Conservation (phyloP, 2,888 invertebrate species). For the Cylloceria caligata region DNA sequence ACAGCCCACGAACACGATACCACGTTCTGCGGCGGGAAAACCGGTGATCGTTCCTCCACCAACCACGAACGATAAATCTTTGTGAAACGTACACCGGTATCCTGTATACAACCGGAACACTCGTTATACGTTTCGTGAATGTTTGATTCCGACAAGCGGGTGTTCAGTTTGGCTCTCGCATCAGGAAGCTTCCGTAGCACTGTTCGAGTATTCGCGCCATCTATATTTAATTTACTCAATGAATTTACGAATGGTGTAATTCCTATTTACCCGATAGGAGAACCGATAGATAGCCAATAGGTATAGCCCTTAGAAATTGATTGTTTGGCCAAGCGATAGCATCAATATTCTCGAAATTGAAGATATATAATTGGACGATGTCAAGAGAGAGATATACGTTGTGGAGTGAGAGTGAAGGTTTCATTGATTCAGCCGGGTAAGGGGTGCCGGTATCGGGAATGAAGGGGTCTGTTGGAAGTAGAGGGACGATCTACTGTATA, state of each 20-base stretch:
- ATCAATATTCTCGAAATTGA: conserved; percentile 35
- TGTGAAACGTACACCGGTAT: conserved; percentile 40
- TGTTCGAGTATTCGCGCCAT: background rate
- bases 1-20: conserved; percentile 25
- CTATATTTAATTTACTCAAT: conserved; percentile 36
- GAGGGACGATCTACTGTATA: conserved; percentile 13
- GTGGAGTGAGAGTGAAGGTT: conserved; percentile 4
- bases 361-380: conserved; percentile 35
- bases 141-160: conserved; percentile 63
- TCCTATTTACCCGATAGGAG: background rate
- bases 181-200: background rate
- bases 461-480: conserved; percentile 26
- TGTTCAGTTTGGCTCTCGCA: conserved; percentile 35
- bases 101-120: conserved; percentile 46
- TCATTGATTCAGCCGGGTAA: background rate
- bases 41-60: conserved; percentile 31
- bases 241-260: background rate
- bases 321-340: background rate
- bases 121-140: conserved; percentile 62
- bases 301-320: background rate
- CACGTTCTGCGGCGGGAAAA: conserved; percentile 27
- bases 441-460: conserved; percentile 11
- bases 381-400: conserved; percentile 6
- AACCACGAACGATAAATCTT: conserved; percentile 65
- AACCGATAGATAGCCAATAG: background rate